Base-by-base conservation (phyloP, 1,140 invertebrate species). In the Palaemon carinicauda region DNA sequence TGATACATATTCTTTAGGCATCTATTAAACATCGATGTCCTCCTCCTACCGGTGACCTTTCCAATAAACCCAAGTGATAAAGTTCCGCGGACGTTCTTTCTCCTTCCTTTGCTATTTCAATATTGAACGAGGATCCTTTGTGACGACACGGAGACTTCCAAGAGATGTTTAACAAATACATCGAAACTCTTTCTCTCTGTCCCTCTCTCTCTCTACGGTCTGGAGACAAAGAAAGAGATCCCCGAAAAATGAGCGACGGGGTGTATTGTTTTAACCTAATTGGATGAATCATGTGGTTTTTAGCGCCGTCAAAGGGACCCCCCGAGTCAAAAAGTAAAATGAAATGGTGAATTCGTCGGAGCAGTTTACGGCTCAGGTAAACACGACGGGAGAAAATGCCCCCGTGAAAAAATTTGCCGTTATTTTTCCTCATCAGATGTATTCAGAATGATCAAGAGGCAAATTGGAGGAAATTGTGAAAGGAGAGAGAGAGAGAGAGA, bases 281-380 rank as follows among this genome's bases (percentile, higher is more conserved):
- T 69, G 65, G 65, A 69, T 69, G 65, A 69, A 27, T 69, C 65
- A 69, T 69, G 65, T 69, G 65, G 65, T 69, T 69, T 69, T 69
- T 69, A 69, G 29, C 65, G 29, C 65, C 65, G 65, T 24, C 65
- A 69, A 69, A 69, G n/a, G 65, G 65, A 12, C 41, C 5, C 41
- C 5, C 41, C 65, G 29, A 69, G 29, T 24, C 15, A 24, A 69
- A 69, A 69, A 69, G 65, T 27, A 19, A 69, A 69, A 69, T 69
- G 65, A 69, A 69, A 69, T 69, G 65, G 65, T 69, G 65, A 69
- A 69, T 69, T 69, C 65, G 65, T 69, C 65, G 65, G 65, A 69
- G 65, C 65, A 69, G 65, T 69, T 69, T 69, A 69, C 65, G 29
- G 65, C 65, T 31, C 65, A 31, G 65, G 29, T 69, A 69, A 69